phyloP scores from a whole-genome alignment of 2,113 vertebrate species.

The Panurus biarmicus region DNA sequence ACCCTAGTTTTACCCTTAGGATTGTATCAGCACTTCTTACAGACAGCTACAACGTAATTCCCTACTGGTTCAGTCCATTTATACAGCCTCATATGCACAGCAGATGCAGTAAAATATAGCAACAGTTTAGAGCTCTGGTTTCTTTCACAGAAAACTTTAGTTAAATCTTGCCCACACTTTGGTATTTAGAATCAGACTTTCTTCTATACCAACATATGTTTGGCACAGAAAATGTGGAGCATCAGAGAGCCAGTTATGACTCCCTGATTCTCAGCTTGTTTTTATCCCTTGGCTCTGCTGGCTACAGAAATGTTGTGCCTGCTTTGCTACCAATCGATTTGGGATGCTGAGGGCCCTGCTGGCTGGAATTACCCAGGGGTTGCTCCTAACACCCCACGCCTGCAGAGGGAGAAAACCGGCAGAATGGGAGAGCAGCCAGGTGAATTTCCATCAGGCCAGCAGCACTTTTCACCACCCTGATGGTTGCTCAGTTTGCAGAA shows the following conservation, averaged over 20 bases:
- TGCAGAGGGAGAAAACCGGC: background rate
- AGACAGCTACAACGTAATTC: background rate
- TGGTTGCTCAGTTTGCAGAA: background rate
- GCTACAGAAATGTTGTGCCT: conserved; percentile 34
- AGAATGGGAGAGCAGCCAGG: background rate
- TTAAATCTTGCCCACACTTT: conserved; percentile 55
- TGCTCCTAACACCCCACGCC: background rate
- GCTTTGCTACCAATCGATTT: background rate
- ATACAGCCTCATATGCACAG: background rate
- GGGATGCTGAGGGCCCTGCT: background rate
- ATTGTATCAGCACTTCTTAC: background rate
- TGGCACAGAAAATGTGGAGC: conserved; percentile 30
- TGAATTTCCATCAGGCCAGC: background rate
- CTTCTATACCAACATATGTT: conserved; percentile 48
- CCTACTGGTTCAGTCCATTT: background rate
- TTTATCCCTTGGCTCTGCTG: conserved; percentile 15
- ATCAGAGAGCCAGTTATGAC: conserved; percentile 43
- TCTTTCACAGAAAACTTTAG: conserved; percentile 28
- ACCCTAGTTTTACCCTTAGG: background rate
- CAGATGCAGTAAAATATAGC: conserved; percentile 29
- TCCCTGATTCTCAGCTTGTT: conserved; percentile 43
- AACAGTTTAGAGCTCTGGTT: conserved; percentile 21
- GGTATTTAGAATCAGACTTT: conserved; percentile 51
- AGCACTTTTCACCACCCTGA: background rate
- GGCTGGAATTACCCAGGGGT: background rate